Conservation (phyloP, 2,888 invertebrate species). For the Pyrrhia umbra region DNA sequence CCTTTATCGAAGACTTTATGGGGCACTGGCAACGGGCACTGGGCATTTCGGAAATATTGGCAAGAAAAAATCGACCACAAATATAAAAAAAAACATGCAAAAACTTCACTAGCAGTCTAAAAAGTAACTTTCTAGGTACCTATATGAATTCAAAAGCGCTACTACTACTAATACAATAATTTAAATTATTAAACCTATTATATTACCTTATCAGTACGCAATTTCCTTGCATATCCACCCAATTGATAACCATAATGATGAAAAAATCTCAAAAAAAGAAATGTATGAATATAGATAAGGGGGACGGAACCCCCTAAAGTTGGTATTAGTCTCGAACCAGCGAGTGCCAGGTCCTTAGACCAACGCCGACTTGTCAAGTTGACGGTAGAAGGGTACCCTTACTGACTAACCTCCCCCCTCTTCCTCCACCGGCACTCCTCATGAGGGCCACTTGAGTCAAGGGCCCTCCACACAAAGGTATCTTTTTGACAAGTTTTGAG, state of each 20-base stretch:
- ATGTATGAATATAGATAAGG: slow-evolving; percentile 74
- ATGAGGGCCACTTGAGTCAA: slow-evolving; percentile 54
- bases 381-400: slow-evolving; percentile 79
- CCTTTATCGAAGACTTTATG: too few relatives aligned
- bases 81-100: background rate
- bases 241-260: background rate
- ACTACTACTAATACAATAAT: too few relatives aligned
- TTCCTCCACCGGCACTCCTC: slow-evolving; percentile 57
- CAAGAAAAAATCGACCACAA: background rate
- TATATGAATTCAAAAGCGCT: too few relatives aligned
- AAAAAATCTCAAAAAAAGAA: slow-evolving; percentile 27
- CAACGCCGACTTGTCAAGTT: slow-evolving; percentile 86
- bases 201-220: background rate
- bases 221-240: background rate
- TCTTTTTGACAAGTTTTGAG: slow-evolving; percentile 79
- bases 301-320: slow-evolving; percentile 74
- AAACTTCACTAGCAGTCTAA: background rate
- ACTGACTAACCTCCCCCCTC: slow-evolving; percentile 59
- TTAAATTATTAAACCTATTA: too few relatives aligned
- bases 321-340: slow-evolving; percentile 87
- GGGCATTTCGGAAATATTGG: background rate
- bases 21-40: too few relatives aligned
- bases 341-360: slow-evolving; percentile 73
- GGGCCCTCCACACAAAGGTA: slow-evolving; percentile 75
- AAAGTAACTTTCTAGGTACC: too few relatives aligned